Percentiles rank a stretch among this genome's conserved stretches.
These are phyloP conservation scores for Aurelia aurita DNA, from an alignment of 30 jellyfish, hydroid and myxozoan genomes.

Conservation along the genomic window DNA sequence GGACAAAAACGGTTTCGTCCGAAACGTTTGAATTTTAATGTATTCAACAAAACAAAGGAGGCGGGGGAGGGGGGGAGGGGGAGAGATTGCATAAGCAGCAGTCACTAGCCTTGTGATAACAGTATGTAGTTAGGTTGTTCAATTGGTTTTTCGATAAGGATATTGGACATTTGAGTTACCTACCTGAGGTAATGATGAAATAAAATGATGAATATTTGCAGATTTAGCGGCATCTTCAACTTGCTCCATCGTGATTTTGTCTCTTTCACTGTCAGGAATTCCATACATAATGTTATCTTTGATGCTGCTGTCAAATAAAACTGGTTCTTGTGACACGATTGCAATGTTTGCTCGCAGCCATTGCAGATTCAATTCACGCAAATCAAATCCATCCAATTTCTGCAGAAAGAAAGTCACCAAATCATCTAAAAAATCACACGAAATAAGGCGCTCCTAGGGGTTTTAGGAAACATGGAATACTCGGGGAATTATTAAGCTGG, in stretches of 20 bases:
- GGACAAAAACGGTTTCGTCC: too few species aligned
- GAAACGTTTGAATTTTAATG: too few species aligned
- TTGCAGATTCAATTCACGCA: conserved; percentile 51
- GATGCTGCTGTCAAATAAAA: conserved; percentile 76
- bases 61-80: too few species aligned
- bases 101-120: too few species aligned
- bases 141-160: neutral
- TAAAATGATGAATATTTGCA: conserved; percentile 79
- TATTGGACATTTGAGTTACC: neutral
- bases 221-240: conserved; percentile 68
- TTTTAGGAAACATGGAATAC: too few species aligned
- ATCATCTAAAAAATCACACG: too few species aligned
- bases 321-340: conserved; percentile 93
- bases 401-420: neutral
- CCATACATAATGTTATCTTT: conserved; percentile 84
- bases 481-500: too few species aligned
- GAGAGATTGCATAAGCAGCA: too few species aligned
- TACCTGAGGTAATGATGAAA: conserved; percentile 70
- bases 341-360: conserved; percentile 89
- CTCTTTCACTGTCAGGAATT: conserved; percentile 17
- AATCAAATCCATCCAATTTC: conserved; percentile 65
- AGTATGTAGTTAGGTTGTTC: too few species aligned
- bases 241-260: conserved; percentile 39
- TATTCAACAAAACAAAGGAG: too few species aligned
- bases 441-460: too few species aligned